phyloP scores from a whole-genome alignment of 2,888 invertebrate species.

The Drosophila niveifrons region DNA sequence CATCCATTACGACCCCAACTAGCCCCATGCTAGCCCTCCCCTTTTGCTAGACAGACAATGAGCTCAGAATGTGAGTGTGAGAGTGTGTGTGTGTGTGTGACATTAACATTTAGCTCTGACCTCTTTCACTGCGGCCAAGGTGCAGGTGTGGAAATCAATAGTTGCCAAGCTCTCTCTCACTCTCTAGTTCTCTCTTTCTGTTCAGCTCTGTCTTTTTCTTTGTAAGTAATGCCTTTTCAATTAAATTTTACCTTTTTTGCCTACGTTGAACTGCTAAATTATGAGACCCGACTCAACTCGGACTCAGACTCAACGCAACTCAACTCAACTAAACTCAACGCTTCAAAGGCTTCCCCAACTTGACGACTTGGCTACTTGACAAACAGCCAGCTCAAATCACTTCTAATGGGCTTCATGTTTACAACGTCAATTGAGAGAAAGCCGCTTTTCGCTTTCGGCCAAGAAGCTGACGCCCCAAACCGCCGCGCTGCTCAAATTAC shows the following conservation, averaged over 20 bases:
- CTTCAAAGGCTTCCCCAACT: slow-evolving; percentile 73
- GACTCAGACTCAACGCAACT: neutral
- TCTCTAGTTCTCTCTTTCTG: neutral
- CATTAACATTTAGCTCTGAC: slow-evolving; percentile 82
- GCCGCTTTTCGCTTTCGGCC: slow-evolving; percentile 72
- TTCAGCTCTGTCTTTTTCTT: neutral
- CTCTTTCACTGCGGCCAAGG: slow-evolving; percentile 82
- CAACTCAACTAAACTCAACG: slow-evolving; percentile 33
- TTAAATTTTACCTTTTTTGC: slow-evolving; percentile 66
- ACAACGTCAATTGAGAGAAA: slow-evolving; percentile 83
- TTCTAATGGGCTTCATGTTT: slow-evolving; percentile 83
- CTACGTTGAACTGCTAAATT: slow-evolving; percentile 61
- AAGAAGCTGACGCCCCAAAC: slow-evolving; percentile 53
- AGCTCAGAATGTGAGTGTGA: slow-evolving; percentile 34
- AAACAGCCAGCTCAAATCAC: slow-evolving; percentile 77
- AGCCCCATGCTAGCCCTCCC: slow-evolving; percentile 17
- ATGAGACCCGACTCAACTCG: slow-evolving; percentile 47
- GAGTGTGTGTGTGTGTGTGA: slow-evolving; percentile 62
- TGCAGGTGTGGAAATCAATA: slow-evolving; percentile 75
- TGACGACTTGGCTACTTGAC: slow-evolving; percentile 40
- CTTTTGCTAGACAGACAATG: slow-evolving; percentile 52
- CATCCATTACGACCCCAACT: slow-evolving; percentile 44
- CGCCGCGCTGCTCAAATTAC: slow-evolving; percentile 50
- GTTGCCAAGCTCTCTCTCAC: slow-evolving; percentile 29
- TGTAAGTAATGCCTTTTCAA: slow-evolving; percentile 72